phyloP scores from a whole-genome alignment of 2,888 invertebrate genomes.

The Polia nebulosa region DNA sequence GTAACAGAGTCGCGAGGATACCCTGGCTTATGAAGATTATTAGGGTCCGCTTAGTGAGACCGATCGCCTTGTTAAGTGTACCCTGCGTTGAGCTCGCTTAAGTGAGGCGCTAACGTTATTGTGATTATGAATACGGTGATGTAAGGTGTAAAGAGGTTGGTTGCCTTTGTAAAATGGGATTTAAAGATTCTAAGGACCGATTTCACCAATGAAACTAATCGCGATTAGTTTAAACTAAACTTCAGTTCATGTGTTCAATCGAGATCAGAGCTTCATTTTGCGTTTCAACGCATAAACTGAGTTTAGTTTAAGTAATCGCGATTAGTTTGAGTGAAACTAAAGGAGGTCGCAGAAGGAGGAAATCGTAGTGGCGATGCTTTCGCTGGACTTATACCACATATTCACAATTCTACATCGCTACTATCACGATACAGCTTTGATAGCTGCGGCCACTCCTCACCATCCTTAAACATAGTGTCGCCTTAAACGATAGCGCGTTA shows the following conservation, averaged over 20 bases:
- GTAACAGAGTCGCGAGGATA: constrained; percentile 38
- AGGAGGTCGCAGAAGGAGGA: accelerated
- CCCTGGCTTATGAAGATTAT: constrained; percentile 65
- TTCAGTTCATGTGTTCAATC: no score
- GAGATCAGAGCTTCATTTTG: no score
- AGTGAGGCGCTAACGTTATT: constrained; percentile 53
- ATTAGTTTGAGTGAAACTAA: background rate
- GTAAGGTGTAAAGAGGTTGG: constrained; percentile 4
- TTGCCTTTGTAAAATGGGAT: background rate
- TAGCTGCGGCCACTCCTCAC: no score
- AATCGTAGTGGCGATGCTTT: background rate
- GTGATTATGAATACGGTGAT: constrained; percentile 47
- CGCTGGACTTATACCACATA: no score
- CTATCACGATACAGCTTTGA: no score
- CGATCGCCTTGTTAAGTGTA: constrained; percentile 62
- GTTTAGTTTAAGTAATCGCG: no score
- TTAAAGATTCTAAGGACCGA: background rate
- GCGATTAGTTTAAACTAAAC: no score
- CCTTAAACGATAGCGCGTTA: background rate
- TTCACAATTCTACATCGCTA: no score
- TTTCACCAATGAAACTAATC: no score
- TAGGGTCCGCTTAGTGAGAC: constrained; percentile 63
- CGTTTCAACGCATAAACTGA: no score
- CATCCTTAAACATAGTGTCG: no score
- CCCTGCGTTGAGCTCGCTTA: constrained; percentile 46